These are phyloP conservation scores for Lepisosteus oculatus DNA, from an alignment of 2,113 vertebrate species.

Conservation along the genomic window DNA sequence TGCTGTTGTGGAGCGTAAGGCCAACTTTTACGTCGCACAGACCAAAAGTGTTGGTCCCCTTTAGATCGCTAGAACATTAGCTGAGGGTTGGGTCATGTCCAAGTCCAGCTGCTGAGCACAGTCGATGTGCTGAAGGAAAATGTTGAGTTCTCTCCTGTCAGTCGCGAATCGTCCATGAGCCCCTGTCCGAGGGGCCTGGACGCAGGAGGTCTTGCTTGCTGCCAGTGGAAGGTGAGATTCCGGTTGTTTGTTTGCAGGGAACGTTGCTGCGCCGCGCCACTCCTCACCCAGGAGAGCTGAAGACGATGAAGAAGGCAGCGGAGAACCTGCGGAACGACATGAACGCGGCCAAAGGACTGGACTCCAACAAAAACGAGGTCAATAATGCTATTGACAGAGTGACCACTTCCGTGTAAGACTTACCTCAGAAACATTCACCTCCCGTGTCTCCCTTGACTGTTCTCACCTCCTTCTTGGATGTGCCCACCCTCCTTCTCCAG, in stretches of 20 bases:
- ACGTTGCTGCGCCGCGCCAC: constrained; percentile 89
- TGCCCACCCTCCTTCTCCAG: constrained; percentile 46
- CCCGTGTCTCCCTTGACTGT: constrained; percentile 76
- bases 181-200: too few relatives aligned
- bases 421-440: constrained; percentile 71
- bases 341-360: constrained; percentile 95
- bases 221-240: too few relatives aligned
- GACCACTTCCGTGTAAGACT: constrained; percentile 92
- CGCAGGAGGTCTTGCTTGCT: too few relatives aligned
- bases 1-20: too few relatives aligned
- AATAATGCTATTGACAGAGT: constrained; percentile 90
- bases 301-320: constrained; percentile 91
- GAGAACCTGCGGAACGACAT: constrained; percentile 94
- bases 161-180: too few relatives aligned
- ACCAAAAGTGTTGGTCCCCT: too few relatives aligned
- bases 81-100: too few relatives aligned
- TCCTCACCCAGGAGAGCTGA: constrained; percentile 93
- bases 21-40: too few relatives aligned
- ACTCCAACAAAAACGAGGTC: constrained; percentile 99
- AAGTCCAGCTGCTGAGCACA: too few relatives aligned
- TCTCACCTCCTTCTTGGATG: constrained; percentile 54
- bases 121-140: too few relatives aligned
- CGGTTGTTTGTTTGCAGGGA: constrained; percentile 50
- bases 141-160: too few relatives aligned
- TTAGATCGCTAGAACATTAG: too few relatives aligned